These are phyloP conservation scores for Metopolophium dirhodum DNA, from an alignment of 1,140 invertebrate genomes.

Conservation along the genomic window DNA sequence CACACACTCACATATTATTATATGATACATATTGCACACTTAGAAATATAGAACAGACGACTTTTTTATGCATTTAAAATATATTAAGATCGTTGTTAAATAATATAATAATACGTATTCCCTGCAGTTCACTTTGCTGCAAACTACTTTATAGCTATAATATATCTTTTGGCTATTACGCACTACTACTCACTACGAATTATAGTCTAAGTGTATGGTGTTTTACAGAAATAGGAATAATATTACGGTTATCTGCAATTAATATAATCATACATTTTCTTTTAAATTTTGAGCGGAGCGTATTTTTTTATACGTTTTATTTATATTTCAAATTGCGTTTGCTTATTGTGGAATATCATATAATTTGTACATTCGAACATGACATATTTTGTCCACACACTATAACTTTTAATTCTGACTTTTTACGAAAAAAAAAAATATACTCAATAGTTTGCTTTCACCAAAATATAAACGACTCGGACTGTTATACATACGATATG, in stretches of 20 bases:
- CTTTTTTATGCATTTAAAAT: background rate
- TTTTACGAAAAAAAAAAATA: background rate
- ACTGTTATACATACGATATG: background rate
- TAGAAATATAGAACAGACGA: background rate
- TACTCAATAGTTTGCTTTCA: too few species aligned
- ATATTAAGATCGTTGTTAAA: background rate
- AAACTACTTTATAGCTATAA: background rate
- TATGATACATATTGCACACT: background rate
- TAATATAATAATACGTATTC: background rate
- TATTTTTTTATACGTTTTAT: too few species aligned
- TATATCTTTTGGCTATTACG: too few species aligned
- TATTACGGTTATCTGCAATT: background rate
- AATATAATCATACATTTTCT: background rate
- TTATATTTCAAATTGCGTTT: too few species aligned
- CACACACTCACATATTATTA: background rate
- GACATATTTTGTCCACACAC: too few species aligned
- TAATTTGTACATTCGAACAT: too few species aligned
- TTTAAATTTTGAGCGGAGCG: too few species aligned
- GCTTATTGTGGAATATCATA: too few species aligned
- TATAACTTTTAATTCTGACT: background rate
- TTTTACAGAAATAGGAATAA: background rate
- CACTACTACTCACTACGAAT: too few species aligned
- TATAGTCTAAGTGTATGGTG: too few species aligned
- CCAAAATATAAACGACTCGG: too few species aligned
- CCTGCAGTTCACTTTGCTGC: background rate